These are phyloP conservation scores for Stomatorhinus walkeri DNA, from an alignment of 2,797 vertebrate species.

Conservation along the genomic window DNA sequence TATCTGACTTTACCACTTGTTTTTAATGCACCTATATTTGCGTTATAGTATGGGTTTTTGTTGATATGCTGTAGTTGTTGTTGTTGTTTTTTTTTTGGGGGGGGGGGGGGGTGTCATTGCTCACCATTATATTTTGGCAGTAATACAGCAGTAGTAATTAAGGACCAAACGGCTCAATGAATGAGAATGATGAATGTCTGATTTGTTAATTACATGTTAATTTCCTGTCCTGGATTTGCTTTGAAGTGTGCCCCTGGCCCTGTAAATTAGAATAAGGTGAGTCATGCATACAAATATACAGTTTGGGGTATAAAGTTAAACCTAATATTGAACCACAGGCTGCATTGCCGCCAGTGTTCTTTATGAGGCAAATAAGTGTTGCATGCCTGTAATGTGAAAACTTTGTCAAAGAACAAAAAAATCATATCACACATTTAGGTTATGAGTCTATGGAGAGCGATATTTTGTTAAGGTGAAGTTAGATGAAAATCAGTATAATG, in stretches of 20 bases:
- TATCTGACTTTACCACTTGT: neutral
- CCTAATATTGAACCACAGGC: neutral
- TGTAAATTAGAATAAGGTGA: neutral
- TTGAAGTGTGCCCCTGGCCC: neutral
- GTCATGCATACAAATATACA: neutral
- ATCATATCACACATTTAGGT: neutral
- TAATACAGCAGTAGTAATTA: neutral
- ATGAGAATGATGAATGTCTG: slow-evolving; percentile 7
- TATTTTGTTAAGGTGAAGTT: neutral
- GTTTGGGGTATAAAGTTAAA: neutral
- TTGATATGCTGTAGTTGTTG: neutral
- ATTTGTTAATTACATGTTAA: slow-evolving; percentile 10
- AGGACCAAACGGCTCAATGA: neutral
- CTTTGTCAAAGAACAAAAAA: neutral
- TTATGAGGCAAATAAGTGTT: slow-evolving; percentile 10
- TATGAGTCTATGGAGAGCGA: neutral
- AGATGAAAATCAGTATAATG: slow-evolving; percentile 3
- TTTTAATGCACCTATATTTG: neutral
- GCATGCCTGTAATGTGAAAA: neutral
- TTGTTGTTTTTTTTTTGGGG: neutral
- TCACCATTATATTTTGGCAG: neutral
- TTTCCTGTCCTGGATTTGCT: neutral
- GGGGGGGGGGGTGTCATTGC: neutral
- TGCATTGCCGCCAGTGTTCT: neutral
- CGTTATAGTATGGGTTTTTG: neutral